Evolutionary conservation across 2,113 vertebrate genomes (phyloP).

Genomic region (Ophthalmolycus amberensis): DNA sequence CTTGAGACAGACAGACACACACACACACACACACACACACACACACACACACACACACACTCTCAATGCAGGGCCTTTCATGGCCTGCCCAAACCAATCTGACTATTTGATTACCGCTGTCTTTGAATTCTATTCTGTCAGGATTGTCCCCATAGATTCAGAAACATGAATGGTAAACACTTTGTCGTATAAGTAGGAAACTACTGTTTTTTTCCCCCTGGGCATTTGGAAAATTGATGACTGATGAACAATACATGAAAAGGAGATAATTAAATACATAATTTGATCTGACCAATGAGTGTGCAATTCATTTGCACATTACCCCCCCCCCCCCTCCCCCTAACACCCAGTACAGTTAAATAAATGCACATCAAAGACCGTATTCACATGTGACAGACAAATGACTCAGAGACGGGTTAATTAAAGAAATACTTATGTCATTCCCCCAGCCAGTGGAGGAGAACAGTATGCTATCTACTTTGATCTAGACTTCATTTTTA

Average conservation of each 20-base stretch:
- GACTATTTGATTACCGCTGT: constrained; percentile 68
- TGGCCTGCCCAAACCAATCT: constrained; percentile 33
- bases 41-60: constrained; percentile 14
- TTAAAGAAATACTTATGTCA: constrained; percentile 86
- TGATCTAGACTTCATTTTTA: constrained; percentile 50
- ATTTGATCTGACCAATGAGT: constrained; percentile 49
- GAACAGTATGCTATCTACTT: constrained; percentile 47
- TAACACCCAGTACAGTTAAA: constrained; percentile 46
- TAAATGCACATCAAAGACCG: constrained; percentile 63
- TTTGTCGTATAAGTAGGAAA: constrained; percentile 23
- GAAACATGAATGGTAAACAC: constrained; percentile 9
- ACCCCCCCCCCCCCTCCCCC: constrained; percentile 5
- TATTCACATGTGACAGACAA: constrained; percentile 84
- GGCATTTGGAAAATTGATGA: constrained; percentile 35
- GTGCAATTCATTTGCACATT: constrained; percentile 58
- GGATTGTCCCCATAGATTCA: constrained; percentile 23
- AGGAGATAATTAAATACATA: constrained; percentile 58
- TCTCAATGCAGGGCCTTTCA: constrained; percentile 34
- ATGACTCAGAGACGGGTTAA: constrained; percentile 90
- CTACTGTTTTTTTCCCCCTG: constrained; percentile 1
- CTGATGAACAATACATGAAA: constrained; percentile 21
- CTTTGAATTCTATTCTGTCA: constrained; percentile 46
- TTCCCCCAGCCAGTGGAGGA: constrained; percentile 3
- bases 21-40: constrained; percentile 19
- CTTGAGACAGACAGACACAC: constrained; percentile 55